Percentiles rank a stretch among this genome's conserved stretches.
phyloP scores from a whole-genome alignment of 2,888 invertebrate genomes.

The Zhuqinia jingwanae region DNA sequence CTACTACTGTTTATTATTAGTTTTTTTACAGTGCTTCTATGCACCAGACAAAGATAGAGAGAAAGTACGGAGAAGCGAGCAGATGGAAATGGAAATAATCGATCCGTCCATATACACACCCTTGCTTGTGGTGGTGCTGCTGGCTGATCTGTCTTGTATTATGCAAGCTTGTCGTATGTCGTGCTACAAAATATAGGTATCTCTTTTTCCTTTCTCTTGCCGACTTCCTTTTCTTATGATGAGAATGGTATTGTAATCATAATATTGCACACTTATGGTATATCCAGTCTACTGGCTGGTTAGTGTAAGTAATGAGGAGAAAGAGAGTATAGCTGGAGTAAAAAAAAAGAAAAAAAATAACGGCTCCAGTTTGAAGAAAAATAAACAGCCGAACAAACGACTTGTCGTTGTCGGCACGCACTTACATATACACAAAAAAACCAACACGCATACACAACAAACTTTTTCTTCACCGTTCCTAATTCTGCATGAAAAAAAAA shows the following conservation, averaged over 20 bases:
- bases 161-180: conserved; percentile 22
- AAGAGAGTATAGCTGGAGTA: conserved; percentile 7
- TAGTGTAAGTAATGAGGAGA: neutral
- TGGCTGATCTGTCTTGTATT: conserved; percentile 29
- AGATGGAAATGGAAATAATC: conserved; percentile 68
- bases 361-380: conserved; percentile 50
- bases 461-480: neutral
- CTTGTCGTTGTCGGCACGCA: neutral
- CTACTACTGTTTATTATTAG: neutral
- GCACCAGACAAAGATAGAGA: neutral
- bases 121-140: conserved; percentile 49
- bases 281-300: neutral
- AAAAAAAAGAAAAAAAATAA: conserved; percentile 45
- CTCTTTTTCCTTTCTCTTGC: neutral
- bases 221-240: conserved; percentile 34
- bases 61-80: conserved; percentile 27
- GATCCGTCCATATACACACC: conserved; percentile 70
- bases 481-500: too few relatives aligned
- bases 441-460: neutral
- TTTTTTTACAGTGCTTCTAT: neutral
- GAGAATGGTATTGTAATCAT: conserved; percentile 20
- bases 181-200: too few relatives aligned
- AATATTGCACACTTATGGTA: conserved; percentile 33
- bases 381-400: neutral
- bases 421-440: too few relatives aligned